phyloP scores from a whole-genome alignment of 2,113 vertebrate species.

The Halcyon senegalensis region DNA sequence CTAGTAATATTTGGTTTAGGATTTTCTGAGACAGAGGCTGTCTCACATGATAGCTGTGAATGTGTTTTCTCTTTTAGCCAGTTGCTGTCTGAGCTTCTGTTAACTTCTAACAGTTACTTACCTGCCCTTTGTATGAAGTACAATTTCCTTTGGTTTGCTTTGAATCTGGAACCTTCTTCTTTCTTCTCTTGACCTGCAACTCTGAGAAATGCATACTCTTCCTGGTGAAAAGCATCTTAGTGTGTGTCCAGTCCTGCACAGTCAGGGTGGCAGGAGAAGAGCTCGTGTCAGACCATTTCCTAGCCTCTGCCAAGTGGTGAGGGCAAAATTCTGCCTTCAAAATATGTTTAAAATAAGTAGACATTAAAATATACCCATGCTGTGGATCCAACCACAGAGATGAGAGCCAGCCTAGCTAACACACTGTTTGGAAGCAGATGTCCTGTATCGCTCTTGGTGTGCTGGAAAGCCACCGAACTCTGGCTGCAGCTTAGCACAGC shows the following conservation, averaged over 20 bases:
- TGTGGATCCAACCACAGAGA: constrained; percentile 33
- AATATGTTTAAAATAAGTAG: constrained; percentile 33
- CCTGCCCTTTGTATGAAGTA: not conserved
- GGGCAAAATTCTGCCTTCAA: constrained; percentile 10
- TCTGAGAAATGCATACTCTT: not conserved
- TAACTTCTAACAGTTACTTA: not conserved
- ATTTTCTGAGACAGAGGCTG: not conserved
- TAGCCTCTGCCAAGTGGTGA: not conserved
- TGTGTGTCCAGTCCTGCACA: not conserved
- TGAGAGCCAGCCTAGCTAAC: constrained; percentile 12
- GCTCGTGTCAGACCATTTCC: not conserved
- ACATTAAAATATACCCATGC: constrained; percentile 11
- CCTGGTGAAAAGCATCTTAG: not conserved
- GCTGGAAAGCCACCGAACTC: constrained; percentile 4
- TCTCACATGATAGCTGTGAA: not conserved
- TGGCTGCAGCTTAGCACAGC: not conserved
- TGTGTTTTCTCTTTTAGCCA: not conserved
- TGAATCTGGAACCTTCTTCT: not conserved
- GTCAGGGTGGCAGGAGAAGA: not conserved
- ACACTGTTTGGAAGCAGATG: constrained; percentile 23
- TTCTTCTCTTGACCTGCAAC: not conserved
- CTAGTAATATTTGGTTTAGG: not conserved
- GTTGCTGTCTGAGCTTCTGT: not conserved
- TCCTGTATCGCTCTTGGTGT: not conserved
- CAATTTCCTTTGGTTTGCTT: not conserved